Base-by-base conservation (phyloP, 64 coral and sea anemone species). In the Montipora efflorescens region DNA sequence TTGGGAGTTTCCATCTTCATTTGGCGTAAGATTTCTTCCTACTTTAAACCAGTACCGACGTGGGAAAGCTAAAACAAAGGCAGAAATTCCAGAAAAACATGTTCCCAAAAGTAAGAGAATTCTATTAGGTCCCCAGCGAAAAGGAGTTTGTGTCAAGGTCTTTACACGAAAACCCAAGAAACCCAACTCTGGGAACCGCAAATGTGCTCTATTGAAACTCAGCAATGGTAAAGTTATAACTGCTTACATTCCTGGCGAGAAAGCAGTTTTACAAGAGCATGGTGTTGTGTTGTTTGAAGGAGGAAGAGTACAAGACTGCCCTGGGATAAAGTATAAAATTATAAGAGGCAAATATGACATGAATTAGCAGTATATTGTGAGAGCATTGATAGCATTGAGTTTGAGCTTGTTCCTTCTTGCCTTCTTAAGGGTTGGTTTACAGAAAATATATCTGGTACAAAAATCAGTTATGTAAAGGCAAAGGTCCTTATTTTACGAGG, bases 151-250 rank as follows among this genome's bases (percentile, higher is more conserved):
- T 92, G 83, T 99, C n/a, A 99, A 95, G 83, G 95, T 96, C 49
- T 99, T 99, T 61, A 93, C 94, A 64, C 84, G 98, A 14, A 99
- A 99, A 77, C 98, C 98, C 4, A 99, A 99, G 85, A 99, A 99
- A 78, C 98, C 98, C 5, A 99, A 99, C 70, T 99, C 98, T 16
- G 98, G 95, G 21, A 93, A 99, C 44, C 91, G 98, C 11, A 99
- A 99, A 79, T 99, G 98, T 92, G 98, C 98, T 7, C 76, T 99
- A 53, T 45, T 99, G 47, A 99, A 94, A 58, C 74, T 99, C 1
- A 99, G 95, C 67, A 96, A 94, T 95, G 95, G 98, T 5, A 96
- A 96, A 68, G 94, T 93, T 28, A 99, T 99, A 45, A 92, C 95
- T 44, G 95, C 98, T 3, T 99, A 99, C 69, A 99, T 99, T 18